Evolutionary conservation across 2,113 vertebrate species (phyloP).

Genomic region (Lophotis ruficrista): DNA sequence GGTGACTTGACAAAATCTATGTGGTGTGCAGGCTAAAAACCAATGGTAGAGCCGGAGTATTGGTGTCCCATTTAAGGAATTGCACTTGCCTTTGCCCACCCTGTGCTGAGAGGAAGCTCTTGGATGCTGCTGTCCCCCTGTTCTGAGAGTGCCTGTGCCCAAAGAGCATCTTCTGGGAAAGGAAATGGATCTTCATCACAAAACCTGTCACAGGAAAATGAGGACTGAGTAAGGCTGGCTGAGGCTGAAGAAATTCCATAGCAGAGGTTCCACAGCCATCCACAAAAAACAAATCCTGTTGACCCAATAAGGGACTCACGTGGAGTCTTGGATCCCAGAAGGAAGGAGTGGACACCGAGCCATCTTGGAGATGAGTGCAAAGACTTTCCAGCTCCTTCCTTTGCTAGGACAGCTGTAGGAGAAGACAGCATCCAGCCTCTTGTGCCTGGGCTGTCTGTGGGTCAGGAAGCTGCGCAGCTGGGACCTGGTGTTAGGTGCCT

Average conservation of each 20-base stretch:
- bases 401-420: not conserved
- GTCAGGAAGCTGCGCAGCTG: not conserved
- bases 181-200: not conserved
- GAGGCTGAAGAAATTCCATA: not conserved
- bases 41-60: not conserved
- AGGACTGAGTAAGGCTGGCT: not conserved
- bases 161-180: not conserved
- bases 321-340: not conserved
- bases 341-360: not conserved
- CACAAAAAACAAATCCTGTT: not conserved
- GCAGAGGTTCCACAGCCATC: not conserved
- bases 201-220: not conserved
- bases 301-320: fast-evolving
- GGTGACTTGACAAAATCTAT: not conserved
- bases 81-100: not conserved
- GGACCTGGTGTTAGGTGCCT: not conserved
- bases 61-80: not conserved
- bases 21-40: not conserved
- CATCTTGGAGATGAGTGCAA: not conserved
- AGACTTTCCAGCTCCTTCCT: not conserved
- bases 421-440: not conserved
- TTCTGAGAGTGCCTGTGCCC: not conserved
- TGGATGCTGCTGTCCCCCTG: not conserved
- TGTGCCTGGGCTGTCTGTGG: not conserved
- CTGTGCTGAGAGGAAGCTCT: not conserved